Conservation (phyloP, 2,888 invertebrate species). For the Exephanes ischioxanthus region DNA sequence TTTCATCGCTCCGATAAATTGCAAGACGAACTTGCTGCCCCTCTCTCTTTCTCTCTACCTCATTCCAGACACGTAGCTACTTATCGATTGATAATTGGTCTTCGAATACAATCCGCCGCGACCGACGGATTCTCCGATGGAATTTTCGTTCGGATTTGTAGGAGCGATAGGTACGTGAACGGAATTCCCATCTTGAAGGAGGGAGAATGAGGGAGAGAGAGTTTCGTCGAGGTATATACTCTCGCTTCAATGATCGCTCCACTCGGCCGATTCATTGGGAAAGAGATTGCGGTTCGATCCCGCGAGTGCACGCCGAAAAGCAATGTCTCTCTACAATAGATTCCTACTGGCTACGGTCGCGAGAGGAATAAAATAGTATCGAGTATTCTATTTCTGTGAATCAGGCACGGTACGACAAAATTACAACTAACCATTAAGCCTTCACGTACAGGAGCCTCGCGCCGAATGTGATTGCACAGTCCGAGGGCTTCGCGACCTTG, state of each 20-base stretch:
- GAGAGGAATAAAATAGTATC: background rate
- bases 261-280: conserved; percentile 36
- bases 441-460: background rate
- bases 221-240: conserved; percentile 6
- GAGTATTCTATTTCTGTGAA: background rate
- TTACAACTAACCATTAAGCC: background rate
- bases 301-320: background rate
- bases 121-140: conserved; percentile 50
- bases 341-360: conserved; percentile 6
- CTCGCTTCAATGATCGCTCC: conserved; percentile 40
- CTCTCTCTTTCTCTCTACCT: background rate
- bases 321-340: background rate
- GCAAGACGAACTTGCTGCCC: conserved; percentile 29
- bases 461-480: background rate
- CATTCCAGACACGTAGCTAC: conserved; percentile 62
- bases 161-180: conserved; percentile 50
- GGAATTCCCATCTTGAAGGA: conserved; percentile 44
- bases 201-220: background rate
- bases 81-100: conserved; percentile 65
- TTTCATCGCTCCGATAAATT: conserved; percentile 39
- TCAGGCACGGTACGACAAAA: background rate
- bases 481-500: too few species aligned
- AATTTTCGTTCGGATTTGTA: conserved; percentile 56
- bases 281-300: conserved; percentile 34
- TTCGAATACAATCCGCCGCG: conserved; percentile 23